Conservation (phyloP, 2,797 vertebrate genomes). For the Ispidina picta region DNA sequence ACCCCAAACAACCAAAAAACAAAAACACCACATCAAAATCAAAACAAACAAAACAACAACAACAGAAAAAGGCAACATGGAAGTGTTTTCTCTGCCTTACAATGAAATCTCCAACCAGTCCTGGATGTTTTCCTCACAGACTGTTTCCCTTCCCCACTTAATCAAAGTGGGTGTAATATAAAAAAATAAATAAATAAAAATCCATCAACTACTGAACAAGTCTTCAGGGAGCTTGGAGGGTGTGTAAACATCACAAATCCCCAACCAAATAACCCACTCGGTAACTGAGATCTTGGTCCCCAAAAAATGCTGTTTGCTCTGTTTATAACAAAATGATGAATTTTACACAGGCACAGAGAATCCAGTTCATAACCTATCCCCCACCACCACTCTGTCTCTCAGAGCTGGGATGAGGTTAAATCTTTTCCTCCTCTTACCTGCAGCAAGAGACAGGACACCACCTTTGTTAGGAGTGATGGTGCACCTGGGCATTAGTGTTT, state of each 20-base stretch:
- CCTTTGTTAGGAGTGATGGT: neutral
- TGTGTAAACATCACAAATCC: too few relatives aligned
- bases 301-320: neutral
- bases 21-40: too few relatives aligned
- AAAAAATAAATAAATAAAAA: neutral
- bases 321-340: neutral
- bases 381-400: neutral
- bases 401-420: neutral
- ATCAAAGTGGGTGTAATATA: neutral
- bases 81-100: slow-evolving; percentile 32
- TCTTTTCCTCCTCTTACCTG: neutral
- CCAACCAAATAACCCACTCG: neutral
- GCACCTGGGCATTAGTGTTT: neutral
- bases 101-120: slow-evolving; percentile 6
- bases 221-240: neutral
- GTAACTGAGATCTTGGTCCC: neutral
- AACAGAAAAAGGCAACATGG: neutral
- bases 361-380: neutral
- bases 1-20: too few relatives aligned
- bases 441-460: neutral
- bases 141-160: neutral
- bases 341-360: neutral
- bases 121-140: neutral
- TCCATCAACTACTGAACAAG: neutral
- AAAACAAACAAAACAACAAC: too few relatives aligned